Base-by-base conservation (phyloP, 2,797 vertebrate genomes). In the Syngnathus rostellatus region DNA sequence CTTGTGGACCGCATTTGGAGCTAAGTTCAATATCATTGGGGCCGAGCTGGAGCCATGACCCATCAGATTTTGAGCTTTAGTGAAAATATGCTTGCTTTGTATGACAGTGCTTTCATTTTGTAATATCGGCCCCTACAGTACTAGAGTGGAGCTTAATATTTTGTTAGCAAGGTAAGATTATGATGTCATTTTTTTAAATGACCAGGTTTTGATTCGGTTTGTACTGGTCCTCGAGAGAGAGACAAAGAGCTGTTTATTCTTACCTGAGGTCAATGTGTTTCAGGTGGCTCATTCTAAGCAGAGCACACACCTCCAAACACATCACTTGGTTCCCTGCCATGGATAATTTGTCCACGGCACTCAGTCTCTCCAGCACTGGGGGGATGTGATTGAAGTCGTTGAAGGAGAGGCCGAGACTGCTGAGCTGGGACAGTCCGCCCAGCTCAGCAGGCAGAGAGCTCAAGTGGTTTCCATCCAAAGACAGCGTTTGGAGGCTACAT, bases 191-290 rank as follows among this genome's bases (percentile, higher is more conserved):
- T 14, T 45, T 45, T 7, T 41, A 48, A 48, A 50, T 50, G 6
- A 50, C 6, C 46, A 19, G 46, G 16, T 50, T 17, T 50, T 50
- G 46, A 19, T 19, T 50, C 10, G 19, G 17, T 8, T 19, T 8
- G 48, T 50, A n/a, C 8, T 50, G n/a, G 50, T 51, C 4, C 55
- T 9, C 8, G 39, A 39, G 67, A 66, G 67, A 66, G 50, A 60
- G 38, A 61, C 65, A 45, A 11, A 8, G 66, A 71, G 54, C 76
- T 64, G 31, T 68, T 46, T 66, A 51, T 60, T 57, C 63, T 91
- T 81, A 98, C 96, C 96, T 93, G 71, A 99, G 89, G 85, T 99
- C 96, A 9, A 98, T 90, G 58, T 86, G 92, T 85, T 91, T 96
- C 77, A 97, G 82, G 71, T 96, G 93, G 79, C 78, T 90, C 93